Evolutionary conservation across 2,113 vertebrate genomes (phyloP), one percentile per base, ranked within the genome.

Genomic region (Cephalopholis sonnerati): DNA sequence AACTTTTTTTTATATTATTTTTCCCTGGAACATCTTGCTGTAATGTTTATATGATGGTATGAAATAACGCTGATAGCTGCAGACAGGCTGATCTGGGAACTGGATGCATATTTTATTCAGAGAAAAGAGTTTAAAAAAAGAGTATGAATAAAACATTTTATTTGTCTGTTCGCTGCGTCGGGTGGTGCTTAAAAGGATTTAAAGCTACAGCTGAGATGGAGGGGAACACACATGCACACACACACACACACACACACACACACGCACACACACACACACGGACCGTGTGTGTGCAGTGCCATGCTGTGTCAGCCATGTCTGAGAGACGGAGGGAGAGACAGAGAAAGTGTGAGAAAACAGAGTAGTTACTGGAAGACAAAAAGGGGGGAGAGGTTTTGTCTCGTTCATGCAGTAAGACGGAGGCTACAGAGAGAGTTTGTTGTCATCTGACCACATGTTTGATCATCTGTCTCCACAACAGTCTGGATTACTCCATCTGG

Each of bases 71-170:
- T 80, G 51, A 22, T 29, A 18, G 18, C 55, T 29, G 50, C 71
- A 53, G 44, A 53, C 63, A 0, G 3, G 10, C 25, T 36, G 61
- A 65, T 27, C 32, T 57, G 62, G 68, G 61, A 65, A 36, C 32
- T 57, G 62, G 68, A 48, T 61, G 57, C 58, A 74, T 7, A 53
- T 78, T 62, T 72, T 1, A 77, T 81, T 72, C 36, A 74, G 53
- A 78, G 75, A 71, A 58, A 66, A 73, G 11, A 75, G 41, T 44
- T 44, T 44, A 41, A 41, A 41, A 41, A 41, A 41, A 41, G 48
- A 29, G 39, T 5, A 74, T 80, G 44, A 79, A 90, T 87, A 70
- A 85, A 71, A 74, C 63, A 83, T 83, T 83, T 15, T 77, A 74
- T 89, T 79, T 79, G 54, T 73, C 53, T 83, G 51, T 58, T 77